These are phyloP conservation scores for Oryzias celebensis DNA, from an alignment of 2,113 vertebrate species.

Conservation along the genomic window DNA sequence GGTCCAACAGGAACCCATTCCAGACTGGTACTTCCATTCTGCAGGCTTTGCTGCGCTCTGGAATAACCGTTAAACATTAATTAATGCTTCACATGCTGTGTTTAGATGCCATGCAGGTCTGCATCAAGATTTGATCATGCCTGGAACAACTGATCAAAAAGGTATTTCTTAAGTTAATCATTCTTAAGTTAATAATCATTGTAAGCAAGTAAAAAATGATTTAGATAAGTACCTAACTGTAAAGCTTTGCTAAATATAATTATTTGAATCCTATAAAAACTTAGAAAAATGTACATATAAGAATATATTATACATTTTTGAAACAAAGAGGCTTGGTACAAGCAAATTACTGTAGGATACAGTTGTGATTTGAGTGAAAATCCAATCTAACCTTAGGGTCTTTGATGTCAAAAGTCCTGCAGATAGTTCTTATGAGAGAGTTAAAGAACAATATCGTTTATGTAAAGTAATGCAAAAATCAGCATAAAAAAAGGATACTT, in stretches of 20 bases:
- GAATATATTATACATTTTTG: too few relatives aligned
- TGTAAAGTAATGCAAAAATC: neutral
- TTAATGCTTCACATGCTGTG: neutral
- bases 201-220: too few relatives aligned
- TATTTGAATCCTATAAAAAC: too few relatives aligned
- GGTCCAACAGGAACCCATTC: conserved; percentile 83
- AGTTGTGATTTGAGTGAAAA: too few relatives aligned
- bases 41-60: conserved; percentile 89
- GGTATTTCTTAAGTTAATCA: too few relatives aligned
- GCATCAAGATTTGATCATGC: neutral
- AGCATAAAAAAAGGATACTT: conserved; percentile 87
- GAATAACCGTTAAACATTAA: conserved; percentile 17
- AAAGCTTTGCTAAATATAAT: too few relatives aligned
- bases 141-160: too few relatives aligned
- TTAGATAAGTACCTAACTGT: too few relatives aligned
- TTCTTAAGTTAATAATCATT: too few relatives aligned
- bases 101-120: neutral
- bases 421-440: conserved; percentile 80
- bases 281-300: too few relatives aligned
- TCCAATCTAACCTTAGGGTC: conserved; percentile 85
- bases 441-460: conserved; percentile 75
- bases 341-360: too few relatives aligned
- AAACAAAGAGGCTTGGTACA: too few relatives aligned
- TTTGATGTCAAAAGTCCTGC: conserved; percentile 86
- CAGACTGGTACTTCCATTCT: conserved; percentile 92